Evolutionary conservation across 2,888 invertebrate species (phyloP).

Genomic region (Allophyes oxyacanthae): DNA sequence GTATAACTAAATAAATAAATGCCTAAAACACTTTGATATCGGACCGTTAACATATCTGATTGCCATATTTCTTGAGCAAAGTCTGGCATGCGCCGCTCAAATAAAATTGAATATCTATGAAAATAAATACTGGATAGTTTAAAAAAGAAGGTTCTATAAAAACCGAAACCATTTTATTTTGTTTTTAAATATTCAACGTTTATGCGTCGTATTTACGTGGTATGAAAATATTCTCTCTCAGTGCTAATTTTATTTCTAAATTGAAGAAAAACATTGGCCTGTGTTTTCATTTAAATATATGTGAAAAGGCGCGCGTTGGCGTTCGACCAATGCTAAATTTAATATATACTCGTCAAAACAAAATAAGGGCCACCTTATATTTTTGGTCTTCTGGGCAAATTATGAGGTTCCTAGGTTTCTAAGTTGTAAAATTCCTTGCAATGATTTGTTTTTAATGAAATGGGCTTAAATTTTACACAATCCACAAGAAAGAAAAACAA

Average conservation of each 20-base stretch:
- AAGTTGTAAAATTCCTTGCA: no score
- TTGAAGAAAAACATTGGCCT: conserved; percentile 8
- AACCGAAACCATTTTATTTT: neutral
- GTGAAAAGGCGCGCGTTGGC: neutral
- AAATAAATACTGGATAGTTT: conserved; percentile 16
- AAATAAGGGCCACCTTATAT: no score
- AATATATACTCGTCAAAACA: neutral
- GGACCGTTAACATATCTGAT: conserved; percentile 43
- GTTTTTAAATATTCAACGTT: neutral
- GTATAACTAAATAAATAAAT: no score
- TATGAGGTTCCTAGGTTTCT: no score
- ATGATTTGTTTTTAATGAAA: no score
- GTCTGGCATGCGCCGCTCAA: conserved; percentile 15
- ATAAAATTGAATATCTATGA: conserved; percentile 31
- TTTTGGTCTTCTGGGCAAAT: no score
- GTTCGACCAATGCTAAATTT: neutral
- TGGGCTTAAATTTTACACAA: no score
- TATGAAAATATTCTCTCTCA: neutral
- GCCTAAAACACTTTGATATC: no score
- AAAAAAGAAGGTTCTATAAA: conserved; percentile 7
- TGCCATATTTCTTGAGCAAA: conserved; percentile 26
- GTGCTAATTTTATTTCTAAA: conserved; percentile 8
- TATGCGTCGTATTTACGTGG: neutral
- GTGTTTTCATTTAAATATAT: neutral
- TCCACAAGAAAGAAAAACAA: no score